A percentile compares a stretch with the other conserved stretches of the same genome.
Conservation (phyloP, 2,797 vertebrate species). For the Helarctos malayanus region DNA sequence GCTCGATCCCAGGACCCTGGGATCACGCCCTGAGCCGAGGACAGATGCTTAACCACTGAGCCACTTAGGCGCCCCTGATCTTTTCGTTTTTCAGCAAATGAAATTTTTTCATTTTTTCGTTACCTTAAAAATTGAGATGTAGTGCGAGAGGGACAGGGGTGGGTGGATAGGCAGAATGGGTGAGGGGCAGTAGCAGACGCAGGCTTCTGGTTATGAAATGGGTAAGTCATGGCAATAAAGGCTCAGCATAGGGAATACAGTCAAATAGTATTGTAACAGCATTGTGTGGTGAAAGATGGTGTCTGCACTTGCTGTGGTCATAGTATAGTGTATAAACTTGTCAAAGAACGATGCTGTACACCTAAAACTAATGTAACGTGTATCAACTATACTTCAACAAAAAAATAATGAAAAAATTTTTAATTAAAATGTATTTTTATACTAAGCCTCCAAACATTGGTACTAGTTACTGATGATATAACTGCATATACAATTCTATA, state of each 20-base stretch:
- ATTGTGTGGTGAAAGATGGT: neutral
- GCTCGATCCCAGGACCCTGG: too few relatives aligned
- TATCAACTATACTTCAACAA: neutral
- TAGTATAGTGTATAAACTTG: neutral
- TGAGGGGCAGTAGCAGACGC: neutral
- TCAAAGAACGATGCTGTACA: neutral
- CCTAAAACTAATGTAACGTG: neutral
- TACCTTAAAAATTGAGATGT: constrained; percentile 26
- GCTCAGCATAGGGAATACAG: neutral
- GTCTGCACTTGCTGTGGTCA: neutral
- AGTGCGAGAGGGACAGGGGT: too few relatives aligned
- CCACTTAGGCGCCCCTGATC: too few relatives aligned
- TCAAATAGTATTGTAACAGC: neutral
- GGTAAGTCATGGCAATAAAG: neutral
- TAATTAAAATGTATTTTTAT: neutral
- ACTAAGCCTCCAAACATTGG: neutral
- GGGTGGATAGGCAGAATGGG: neutral
- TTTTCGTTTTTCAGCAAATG: neutral
- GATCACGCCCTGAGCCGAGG: too few relatives aligned
- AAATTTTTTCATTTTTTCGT: neutral
- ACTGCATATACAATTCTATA: neutral
- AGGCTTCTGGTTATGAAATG: neutral
- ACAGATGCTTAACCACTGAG: too few relatives aligned
- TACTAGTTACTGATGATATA: neutral
- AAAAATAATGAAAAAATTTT: neutral